Percentiles rank a stretch among this genome's conserved stretches.
Evolutionary conservation across 1,140 invertebrate genomes (phyloP).

Genomic region (Apis cerana): DNA sequence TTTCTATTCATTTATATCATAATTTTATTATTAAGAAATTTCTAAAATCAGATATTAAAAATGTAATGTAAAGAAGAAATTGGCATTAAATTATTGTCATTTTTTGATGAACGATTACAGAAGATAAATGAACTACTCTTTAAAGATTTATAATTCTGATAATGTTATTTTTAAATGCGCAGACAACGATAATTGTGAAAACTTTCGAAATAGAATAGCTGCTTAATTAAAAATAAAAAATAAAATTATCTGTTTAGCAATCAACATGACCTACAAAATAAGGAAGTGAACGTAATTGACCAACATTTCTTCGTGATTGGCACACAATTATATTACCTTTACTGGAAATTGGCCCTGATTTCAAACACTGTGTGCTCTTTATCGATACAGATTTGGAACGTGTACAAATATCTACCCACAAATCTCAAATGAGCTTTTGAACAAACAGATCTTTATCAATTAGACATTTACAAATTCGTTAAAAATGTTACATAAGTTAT

Average conservation of each 20-base stretch:
- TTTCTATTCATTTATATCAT: too few species aligned
- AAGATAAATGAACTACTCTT: too few species aligned
- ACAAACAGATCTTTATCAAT: background rate
- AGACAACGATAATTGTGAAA: background rate
- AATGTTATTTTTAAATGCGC: too few species aligned
- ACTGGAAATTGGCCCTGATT: conserved; percentile 30
- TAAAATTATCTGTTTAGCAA: background rate
- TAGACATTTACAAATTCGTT: too few species aligned
- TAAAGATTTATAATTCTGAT: too few species aligned
- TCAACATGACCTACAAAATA: conserved; percentile 36
- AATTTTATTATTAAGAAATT: too few species aligned
- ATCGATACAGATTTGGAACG: conserved; percentile 34
- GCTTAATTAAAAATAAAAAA: conserved; percentile 10
- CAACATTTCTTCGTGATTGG: conserved; percentile 37
- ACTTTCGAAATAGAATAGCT: too few species aligned
- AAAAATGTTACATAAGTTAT: too few species aligned
- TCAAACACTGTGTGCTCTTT: background rate
- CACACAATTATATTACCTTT: conserved; percentile 38
- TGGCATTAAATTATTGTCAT: too few species aligned
- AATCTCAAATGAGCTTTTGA: background rate
- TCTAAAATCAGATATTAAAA: too few species aligned
- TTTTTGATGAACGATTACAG: too few species aligned
- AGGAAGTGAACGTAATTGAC: conserved; percentile 34
- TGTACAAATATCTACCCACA: background rate
- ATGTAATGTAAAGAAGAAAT: too few species aligned